phyloP scores from a whole-genome alignment of 2,113 vertebrate species.

The Poecilia latipinna region DNA sequence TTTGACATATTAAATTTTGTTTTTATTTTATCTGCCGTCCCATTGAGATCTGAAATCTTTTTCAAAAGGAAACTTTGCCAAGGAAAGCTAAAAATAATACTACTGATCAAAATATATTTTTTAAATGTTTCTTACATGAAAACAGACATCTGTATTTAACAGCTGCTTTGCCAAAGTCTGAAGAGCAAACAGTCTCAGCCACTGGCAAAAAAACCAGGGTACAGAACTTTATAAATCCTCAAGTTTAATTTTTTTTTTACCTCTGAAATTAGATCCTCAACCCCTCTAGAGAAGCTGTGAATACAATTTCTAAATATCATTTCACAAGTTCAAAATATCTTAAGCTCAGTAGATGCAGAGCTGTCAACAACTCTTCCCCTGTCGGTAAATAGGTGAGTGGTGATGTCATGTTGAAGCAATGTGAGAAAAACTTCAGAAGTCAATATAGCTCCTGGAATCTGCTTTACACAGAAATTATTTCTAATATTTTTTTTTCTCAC shows the following conservation, averaged over 20 bases:
- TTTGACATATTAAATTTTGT: neutral
- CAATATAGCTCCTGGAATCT: constrained; percentile 29
- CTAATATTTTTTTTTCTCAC: neutral
- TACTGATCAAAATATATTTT: neutral
- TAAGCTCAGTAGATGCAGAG: constrained; percentile 45
- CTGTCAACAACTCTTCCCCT: constrained; percentile 36
- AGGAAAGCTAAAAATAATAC: neutral
- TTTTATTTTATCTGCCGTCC: neutral
- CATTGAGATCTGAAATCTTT: neutral
- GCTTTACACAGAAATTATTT: constrained; percentile 31
- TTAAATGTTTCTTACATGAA: too few species aligned
- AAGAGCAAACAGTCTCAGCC: neutral
- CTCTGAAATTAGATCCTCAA: neutral
- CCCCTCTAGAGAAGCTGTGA: neutral
- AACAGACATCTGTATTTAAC: too few species aligned
- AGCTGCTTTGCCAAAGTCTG: too few species aligned
- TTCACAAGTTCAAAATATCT: constrained; percentile 19
- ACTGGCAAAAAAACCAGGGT: neutral
- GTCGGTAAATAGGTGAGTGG: constrained; percentile 27
- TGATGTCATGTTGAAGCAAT: constrained; percentile 61
- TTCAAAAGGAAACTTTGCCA: neutral
- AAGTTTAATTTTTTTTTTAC: neutral
- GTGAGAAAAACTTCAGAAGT: constrained; percentile 43
- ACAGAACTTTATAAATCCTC: neutral
- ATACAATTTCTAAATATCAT: constrained; percentile 15